Evolutionary conservation across 1,140 invertebrate species (phyloP).

Genomic region (Chrysomallon squamiferum): DNA sequence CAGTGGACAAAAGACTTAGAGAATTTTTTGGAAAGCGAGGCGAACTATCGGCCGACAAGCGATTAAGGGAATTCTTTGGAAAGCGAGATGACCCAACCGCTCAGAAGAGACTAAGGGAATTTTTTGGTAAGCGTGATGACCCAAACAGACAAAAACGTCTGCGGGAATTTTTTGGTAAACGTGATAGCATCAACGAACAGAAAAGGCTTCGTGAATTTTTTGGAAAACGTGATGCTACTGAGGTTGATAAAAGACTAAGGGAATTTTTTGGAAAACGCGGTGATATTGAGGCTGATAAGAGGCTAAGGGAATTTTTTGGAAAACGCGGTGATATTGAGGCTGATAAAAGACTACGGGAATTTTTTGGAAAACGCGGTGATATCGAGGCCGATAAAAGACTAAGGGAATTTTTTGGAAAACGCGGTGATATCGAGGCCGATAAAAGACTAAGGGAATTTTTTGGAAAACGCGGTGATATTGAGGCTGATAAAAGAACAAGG

Average conservation of each 20-base stretch:
- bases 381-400: neutral
- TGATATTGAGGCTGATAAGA: neutral
- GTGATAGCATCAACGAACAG: neutral
- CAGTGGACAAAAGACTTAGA: neutral
- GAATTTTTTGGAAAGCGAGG: conserved; percentile 1
- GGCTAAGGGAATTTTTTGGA: conserved; percentile 1
- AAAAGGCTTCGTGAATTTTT: conserved; percentile 3
- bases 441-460: neutral
- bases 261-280: conserved; percentile 4
- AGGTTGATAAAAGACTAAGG: neutral
- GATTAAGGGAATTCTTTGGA: conserved; percentile 1
- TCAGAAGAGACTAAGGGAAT: neutral
- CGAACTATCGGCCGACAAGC: neutral
- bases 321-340: neutral
- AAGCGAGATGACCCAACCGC: neutral
- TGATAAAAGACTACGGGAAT: neutral
- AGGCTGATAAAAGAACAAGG: neutral
- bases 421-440: neutral
- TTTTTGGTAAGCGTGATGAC: neutral
- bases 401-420: conserved; percentile 1
- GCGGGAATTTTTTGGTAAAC: conserved; percentile 5
- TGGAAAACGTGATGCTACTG: neutral
- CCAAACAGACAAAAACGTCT: neutral
- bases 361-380: neutral
- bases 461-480: neutral